A percentile compares a stretch with the other conserved stretches of the same genome.
Evolutionary conservation across 2,113 vertebrate genomes (phyloP).

Genomic region (Cololabis saira): DNA sequence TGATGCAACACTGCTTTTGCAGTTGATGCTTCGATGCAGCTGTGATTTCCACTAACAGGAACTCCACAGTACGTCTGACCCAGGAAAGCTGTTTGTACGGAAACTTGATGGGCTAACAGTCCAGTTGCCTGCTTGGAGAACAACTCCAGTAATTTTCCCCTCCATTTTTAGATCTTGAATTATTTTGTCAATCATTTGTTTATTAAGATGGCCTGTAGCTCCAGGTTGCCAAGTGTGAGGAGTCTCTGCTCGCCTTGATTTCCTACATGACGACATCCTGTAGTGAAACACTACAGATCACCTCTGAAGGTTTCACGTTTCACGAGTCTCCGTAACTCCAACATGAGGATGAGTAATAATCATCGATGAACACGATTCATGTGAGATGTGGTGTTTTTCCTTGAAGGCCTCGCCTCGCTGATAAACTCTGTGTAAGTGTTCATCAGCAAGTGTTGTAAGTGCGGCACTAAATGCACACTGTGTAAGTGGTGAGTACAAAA

Average conservation of each 20-base stretch:
- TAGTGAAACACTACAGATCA: too few species aligned
- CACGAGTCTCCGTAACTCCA: conserved; percentile 1
- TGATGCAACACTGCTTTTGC: conserved; percentile 54
- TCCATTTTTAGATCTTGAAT: too few species aligned
- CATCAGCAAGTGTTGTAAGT: too few species aligned
- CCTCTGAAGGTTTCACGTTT: too few species aligned
- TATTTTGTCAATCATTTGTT: too few species aligned
- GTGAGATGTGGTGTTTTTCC: neutral
- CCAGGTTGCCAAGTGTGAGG: neutral
- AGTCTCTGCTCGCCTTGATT: too few species aligned
- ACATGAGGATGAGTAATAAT: neutral
- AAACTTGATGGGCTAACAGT: too few species aligned
- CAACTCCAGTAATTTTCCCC: too few species aligned
- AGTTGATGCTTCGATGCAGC: conserved; percentile 8
- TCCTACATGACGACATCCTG: too few species aligned
- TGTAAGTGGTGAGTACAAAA: conserved; percentile 3
- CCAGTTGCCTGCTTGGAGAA: too few species aligned
- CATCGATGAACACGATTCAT: neutral
- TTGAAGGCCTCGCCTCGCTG: neutral
- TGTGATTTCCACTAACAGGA: conserved; percentile 7
- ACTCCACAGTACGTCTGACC: neutral
- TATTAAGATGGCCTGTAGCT: too few species aligned
- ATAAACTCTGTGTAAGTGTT: too few species aligned
- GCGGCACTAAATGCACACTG: neutral
- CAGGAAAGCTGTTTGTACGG: neutral